Conservation (phyloP, 2,113 vertebrate species). For the Nerophis ophidion region DNA sequence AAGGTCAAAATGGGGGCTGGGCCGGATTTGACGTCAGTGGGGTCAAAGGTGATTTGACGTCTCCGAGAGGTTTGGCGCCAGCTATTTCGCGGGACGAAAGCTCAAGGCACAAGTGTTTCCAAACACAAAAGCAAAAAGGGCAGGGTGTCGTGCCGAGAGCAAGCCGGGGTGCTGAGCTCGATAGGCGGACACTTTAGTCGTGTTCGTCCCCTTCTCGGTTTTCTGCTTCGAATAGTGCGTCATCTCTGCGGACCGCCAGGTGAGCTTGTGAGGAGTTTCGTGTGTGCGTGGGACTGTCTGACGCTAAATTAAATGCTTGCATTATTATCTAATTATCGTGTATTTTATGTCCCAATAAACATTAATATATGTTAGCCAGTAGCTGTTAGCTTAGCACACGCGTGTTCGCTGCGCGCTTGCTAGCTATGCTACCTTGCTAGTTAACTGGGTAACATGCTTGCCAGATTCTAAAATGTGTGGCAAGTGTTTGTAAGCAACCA, state of each 20-base stretch:
- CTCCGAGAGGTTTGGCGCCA: conserved; percentile 73
- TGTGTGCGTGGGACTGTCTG: neutral
- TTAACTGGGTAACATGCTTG: conserved; percentile 20
- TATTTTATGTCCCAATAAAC: no score
- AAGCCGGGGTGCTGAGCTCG: neutral
- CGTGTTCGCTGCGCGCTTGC: conserved; percentile 4
- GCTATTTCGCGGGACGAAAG: conserved; percentile 67
- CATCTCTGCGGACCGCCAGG: neutral
- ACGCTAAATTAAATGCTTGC: neutral
- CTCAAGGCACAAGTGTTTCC: neutral
- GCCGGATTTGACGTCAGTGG: conserved; percentile 20
- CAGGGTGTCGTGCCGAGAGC: neutral
- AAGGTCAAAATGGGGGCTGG: conserved; percentile 35
- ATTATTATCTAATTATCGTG: neutral
- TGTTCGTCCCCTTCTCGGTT: no score
- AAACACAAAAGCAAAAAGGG: neutral
- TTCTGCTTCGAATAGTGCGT: neutral
- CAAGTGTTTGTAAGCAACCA: neutral
- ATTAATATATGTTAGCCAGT: no score
- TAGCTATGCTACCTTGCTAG: conserved; percentile 31
- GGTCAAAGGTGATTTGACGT: conserved; percentile 71
- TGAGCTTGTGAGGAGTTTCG: neutral
- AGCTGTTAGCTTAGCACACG: neutral
- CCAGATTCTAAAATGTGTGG: neutral
- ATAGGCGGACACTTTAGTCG: neutral